Conservation (phyloP, 2,888 invertebrate species). For the Agrochola macilenta region DNA sequence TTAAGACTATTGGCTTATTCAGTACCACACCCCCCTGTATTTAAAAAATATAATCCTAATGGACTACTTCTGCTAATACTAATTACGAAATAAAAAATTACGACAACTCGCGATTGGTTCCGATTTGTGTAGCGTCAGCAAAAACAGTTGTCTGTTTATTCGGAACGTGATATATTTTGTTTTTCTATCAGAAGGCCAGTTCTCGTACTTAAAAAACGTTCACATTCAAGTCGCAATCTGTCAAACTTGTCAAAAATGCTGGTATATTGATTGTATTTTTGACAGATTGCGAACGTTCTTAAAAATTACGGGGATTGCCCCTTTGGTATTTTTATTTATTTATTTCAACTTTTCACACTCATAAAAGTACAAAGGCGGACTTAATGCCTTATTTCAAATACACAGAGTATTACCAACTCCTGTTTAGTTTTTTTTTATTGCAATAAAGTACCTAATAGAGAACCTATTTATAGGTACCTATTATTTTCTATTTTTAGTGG, state of each 20-base stretch:
- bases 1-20: slow-evolving; percentile 43
- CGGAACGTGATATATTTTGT: background rate
- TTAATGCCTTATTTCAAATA: background rate
- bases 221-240: too few species aligned
- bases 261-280: too few species aligned
- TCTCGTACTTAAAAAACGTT: too few species aligned
- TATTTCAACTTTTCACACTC: too few species aligned
- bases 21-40: slow-evolving; percentile 51
- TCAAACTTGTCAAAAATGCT: too few species aligned
- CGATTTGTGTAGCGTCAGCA: slow-evolving; percentile 70
- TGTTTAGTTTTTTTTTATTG: background rate
- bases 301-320: too few species aligned
- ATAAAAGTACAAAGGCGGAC: too few species aligned
- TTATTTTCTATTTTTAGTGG: background rate
- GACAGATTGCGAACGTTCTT: too few species aligned
- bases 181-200: background rate
- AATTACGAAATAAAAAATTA: slow-evolving; percentile 83
- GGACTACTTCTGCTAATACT: slow-evolving; percentile 83
- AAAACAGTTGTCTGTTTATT: background rate
- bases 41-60: slow-evolving; percentile 83
- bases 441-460: too few species aligned
- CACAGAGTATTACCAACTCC: background rate
- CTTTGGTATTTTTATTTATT: background rate
- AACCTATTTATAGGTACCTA: background rate
- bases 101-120: slow-evolving; percentile 78